phyloP scores from a whole-genome alignment of 2,888 invertebrate genomes.

The Epirrhoe tristata region DNA sequence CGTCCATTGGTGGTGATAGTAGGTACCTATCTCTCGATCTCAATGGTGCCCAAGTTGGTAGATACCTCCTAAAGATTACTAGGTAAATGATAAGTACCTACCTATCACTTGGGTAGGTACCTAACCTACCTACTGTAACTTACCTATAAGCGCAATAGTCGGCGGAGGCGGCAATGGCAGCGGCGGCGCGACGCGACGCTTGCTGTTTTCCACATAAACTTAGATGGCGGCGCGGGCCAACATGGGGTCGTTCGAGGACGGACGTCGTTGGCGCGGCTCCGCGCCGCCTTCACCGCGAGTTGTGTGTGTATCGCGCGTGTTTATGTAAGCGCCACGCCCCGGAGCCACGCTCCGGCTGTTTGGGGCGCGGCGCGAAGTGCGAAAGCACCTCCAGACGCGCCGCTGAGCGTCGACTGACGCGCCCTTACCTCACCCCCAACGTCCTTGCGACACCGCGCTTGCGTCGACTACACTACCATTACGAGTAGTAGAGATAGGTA shows the following conservation, averaged over 20 bases:
- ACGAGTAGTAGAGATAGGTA: constrained; percentile 54
- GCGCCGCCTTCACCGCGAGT: constrained; percentile 72
- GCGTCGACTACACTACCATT: constrained; percentile 54
- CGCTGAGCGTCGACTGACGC: constrained; percentile 83
- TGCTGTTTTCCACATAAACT: constrained; percentile 73
- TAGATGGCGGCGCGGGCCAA: constrained; percentile 76
- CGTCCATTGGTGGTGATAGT: too few species aligned
- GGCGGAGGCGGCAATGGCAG: constrained; percentile 74
- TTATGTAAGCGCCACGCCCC: constrained; percentile 86
- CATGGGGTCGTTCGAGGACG: constrained; percentile 80
- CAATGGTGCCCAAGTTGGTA: too few species aligned
- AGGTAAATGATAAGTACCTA: not conserved
- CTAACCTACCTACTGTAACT: constrained; percentile 15
- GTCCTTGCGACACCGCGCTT: constrained; percentile 64
- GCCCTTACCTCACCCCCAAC: constrained; percentile 60
- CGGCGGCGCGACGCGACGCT: constrained; percentile 73
- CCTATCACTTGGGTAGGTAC: constrained; percentile 1
- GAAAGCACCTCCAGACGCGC: constrained; percentile 80
- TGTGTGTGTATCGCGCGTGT: constrained; percentile 75
- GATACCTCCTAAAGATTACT: not conserved
- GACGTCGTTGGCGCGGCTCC: constrained; percentile 77
- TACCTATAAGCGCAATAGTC: constrained; percentile 81
- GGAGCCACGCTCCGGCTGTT: constrained; percentile 81
- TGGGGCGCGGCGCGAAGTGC: constrained; percentile 83
- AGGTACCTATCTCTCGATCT: too few species aligned